These are phyloP conservation scores for Tiliacea citrago DNA, from an alignment of 2,888 invertebrate genomes.

Conservation along the genomic window DNA sequence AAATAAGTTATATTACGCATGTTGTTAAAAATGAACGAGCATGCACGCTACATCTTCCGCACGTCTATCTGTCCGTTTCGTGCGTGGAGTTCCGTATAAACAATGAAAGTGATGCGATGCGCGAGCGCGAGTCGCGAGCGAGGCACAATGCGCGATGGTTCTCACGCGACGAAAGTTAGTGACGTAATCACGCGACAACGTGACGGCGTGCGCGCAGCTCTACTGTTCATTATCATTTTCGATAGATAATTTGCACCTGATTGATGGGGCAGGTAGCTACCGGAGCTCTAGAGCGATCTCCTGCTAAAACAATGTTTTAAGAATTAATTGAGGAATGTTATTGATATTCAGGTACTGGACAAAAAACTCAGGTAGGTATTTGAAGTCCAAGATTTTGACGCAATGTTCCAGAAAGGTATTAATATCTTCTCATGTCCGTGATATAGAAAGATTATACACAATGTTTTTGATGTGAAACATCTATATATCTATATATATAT, in stretches of 20 bases:
- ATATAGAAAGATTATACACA: neutral
- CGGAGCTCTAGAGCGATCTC: constrained; percentile 3
- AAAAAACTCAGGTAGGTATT: constrained; percentile 16
- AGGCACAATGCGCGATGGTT: constrained; percentile 78
- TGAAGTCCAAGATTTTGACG: neutral
- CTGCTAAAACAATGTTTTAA: constrained; percentile 9
- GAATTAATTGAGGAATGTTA: constrained; percentile 6
- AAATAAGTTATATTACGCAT: constrained; percentile 42
- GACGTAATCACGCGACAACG: constrained; percentile 79
- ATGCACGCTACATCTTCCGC: constrained; percentile 60
- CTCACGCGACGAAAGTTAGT: constrained; percentile 87
- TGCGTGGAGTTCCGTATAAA: constrained; percentile 75
- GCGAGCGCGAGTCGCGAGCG: constrained; percentile 67
- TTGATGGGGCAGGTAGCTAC: constrained; percentile 31
- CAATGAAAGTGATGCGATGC: constrained; percentile 86
- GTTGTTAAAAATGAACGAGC: constrained; percentile 51
- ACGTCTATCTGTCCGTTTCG: constrained; percentile 58
- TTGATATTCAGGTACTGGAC: neutral
- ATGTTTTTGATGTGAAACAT: constrained; percentile 6
- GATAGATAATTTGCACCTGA: constrained; percentile 53
- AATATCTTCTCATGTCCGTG: neutral
- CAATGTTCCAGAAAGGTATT: neutral
- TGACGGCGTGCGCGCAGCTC: constrained; percentile 40
- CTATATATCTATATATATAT: too few species aligned
- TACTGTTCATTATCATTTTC: constrained; percentile 53